Evolutionary conservation across 2,888 invertebrate genomes (phyloP).

Genomic region (Siphonodentalium dalli): DNA sequence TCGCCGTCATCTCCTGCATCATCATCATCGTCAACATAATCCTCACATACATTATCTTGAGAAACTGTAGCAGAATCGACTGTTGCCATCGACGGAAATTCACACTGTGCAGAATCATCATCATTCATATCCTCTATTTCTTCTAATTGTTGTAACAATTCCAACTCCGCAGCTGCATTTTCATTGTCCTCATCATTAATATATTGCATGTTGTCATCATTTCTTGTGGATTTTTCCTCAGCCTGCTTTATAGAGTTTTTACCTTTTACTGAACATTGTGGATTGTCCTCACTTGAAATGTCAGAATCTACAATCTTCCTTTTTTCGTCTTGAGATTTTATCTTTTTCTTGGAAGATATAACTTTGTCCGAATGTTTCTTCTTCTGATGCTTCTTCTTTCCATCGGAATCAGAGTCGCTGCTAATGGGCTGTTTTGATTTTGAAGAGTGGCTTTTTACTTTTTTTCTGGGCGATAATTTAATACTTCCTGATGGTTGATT

Average conservation of each 20-base stretch:
- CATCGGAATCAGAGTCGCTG: neutral
- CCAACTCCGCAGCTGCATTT: constrained; percentile 31
- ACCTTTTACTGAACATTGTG: too few relatives aligned
- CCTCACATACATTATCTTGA: neutral
- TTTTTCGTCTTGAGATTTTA: constrained; percentile 10
- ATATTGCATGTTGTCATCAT: constrained; percentile 4
- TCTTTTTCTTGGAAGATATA: neutral
- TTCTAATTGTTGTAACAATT: constrained; percentile 26
- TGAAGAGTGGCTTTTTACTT: neutral
- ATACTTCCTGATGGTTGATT: too few relatives aligned
- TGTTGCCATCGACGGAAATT: too few relatives aligned
- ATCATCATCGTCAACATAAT: constrained; percentile 3
- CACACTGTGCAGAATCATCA: constrained; percentile 5
- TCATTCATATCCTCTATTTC: constrained; percentile 32
- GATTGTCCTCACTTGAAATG: too few relatives aligned
- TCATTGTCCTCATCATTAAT: constrained; percentile 8
- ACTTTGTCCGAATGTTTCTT: too few relatives aligned
- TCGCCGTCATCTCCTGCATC: constrained; percentile 3
- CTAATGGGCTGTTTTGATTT: neutral
- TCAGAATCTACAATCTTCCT: too few relatives aligned
- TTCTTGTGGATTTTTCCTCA: neutral
- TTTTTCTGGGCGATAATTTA: too few relatives aligned
- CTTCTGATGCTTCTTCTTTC: neutral
- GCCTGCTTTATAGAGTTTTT: neutral
- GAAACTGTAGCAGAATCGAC: too few relatives aligned